phyloP scores from a whole-genome alignment of 1,140 invertebrate species.

The Phocides pigmalion region DNA sequence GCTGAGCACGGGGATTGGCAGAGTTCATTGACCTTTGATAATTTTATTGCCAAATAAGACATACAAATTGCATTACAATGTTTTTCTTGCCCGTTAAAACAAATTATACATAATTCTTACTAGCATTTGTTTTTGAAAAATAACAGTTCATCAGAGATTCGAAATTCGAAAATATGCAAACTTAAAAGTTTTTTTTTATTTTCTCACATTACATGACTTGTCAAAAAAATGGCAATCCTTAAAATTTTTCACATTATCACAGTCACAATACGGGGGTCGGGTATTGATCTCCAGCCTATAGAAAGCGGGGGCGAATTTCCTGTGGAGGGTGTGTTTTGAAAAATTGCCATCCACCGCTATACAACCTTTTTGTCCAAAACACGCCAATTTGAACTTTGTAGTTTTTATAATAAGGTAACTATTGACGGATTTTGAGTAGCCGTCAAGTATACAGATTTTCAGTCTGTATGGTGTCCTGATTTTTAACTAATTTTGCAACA shows the following conservation, averaged over 20 bases:
- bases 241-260: conserved; percentile 43
- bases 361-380: conserved; percentile 59
- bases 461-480: conserved; percentile 1
- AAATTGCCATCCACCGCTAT: conserved; percentile 73
- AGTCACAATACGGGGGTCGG: conserved; percentile 67
- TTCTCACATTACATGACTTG: background rate
- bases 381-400: conserved; percentile 54
- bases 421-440: background rate
- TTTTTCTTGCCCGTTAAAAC: too few species aligned
- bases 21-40: too few species aligned
- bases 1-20: too few species aligned
- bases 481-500: too few species aligned
- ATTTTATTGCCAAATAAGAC: too few species aligned
- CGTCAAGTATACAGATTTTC: conserved; percentile 3
- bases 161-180: too few species aligned
- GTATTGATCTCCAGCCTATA: conserved; percentile 77
- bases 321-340: conserved; percentile 77
- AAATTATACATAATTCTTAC: too few species aligned
- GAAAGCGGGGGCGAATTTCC: conserved; percentile 70
- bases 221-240: conserved; percentile 5
- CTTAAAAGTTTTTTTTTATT: too few species aligned
- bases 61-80: too few species aligned
- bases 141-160: too few species aligned
- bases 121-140: too few species aligned
- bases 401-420: conserved; percentile 4